phyloP scores from a whole-genome alignment of 2,888 invertebrate genomes.

The Ormia ochracea region DNA sequence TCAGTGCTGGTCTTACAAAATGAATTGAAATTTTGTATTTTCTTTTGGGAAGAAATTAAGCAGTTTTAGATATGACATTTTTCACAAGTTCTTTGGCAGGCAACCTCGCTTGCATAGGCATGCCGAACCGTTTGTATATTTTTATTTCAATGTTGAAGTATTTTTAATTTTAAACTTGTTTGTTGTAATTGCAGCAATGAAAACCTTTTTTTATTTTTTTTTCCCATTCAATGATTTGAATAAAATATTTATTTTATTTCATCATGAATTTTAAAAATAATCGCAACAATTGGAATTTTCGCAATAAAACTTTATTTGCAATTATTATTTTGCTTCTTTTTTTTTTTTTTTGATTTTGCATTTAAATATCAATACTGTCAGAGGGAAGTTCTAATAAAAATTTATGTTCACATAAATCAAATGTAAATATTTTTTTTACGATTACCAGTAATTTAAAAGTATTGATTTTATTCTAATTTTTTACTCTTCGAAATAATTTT shows the following conservation, averaged over 20 bases:
- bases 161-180: background rate
- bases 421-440: background rate
- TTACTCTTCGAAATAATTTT: too few species aligned
- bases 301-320: background rate
- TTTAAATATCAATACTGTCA: background rate
- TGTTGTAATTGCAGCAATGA: background rate
- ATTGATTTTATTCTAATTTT: too few species aligned
- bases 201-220: background rate
- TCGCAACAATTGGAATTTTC: background rate
- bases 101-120: too few species aligned
- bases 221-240: conserved; percentile 10
- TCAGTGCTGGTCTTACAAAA: too few species aligned
- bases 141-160: background rate
- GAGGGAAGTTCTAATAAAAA: background rate
- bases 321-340: background rate
- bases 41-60: too few species aligned
- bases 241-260: background rate
- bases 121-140: too few species aligned
- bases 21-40: too few species aligned
- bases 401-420: background rate
- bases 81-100: too few species aligned
- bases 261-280: background rate
- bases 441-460: too few species aligned
- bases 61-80: too few species aligned
- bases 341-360: background rate